Conservation (phyloP, 2,113 vertebrate species). For the Oxygymnocypris stewartii region DNA sequence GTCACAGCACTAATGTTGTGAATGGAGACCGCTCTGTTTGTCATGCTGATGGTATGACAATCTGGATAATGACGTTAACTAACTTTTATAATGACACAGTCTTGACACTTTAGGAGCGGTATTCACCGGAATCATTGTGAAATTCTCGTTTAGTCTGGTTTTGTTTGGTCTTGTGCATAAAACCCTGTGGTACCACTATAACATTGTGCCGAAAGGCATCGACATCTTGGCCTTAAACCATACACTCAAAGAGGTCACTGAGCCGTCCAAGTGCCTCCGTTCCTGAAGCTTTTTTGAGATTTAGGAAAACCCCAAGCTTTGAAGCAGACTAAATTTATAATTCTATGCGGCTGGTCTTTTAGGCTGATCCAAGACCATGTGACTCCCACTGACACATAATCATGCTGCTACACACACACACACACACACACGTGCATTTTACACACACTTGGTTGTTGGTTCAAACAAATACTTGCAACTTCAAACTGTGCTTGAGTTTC, state of each 20-base stretch:
- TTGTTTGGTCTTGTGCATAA: neutral
- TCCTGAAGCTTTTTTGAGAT: constrained; percentile 33
- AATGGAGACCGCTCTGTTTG: neutral
- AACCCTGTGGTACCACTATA: neutral
- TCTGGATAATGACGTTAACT: neutral
- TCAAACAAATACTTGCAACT: constrained; percentile 12
- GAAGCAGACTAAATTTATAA: constrained; percentile 61
- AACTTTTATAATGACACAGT: neutral
- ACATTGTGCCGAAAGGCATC: neutral
- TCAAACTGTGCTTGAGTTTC: neutral
- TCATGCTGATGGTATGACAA: neutral
- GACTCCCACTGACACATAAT: constrained; percentile 65
- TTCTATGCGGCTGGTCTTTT: constrained; percentile 55
- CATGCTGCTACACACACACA: constrained; percentile 40
- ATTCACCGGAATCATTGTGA: neutral
- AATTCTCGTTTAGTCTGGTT: neutral
- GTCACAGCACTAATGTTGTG: neutral
- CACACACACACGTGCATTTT: neutral
- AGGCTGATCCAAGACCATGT: constrained; percentile 28
- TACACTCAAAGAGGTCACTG: neutral
- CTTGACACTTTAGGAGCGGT: neutral
- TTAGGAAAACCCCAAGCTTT: constrained; percentile 64
- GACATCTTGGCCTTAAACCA: neutral
- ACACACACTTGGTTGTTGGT: constrained; percentile 2
- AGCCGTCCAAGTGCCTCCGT: neutral